Evolutionary conservation across 2,113 vertebrate species (phyloP).

Genomic region (Xenus cinereus): DNA sequence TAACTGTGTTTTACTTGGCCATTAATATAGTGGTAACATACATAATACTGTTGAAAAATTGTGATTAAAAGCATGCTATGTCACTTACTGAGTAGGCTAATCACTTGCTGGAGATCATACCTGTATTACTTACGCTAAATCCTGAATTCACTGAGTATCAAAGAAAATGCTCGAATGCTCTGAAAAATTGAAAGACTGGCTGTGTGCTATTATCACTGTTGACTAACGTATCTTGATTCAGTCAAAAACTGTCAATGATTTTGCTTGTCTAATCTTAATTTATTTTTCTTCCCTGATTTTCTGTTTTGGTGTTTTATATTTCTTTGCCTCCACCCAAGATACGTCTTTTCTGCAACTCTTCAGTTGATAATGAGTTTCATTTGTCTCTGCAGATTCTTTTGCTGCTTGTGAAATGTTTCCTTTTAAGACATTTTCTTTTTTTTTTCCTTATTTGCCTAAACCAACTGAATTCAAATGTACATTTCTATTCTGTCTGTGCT

Average conservation of each 20-base stretch:
- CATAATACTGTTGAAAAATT: not conserved
- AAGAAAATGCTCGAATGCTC: not conserved
- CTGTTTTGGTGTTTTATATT: not conserved
- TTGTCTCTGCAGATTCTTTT: not conserved
- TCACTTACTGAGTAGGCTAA: not conserved
- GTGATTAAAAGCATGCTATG: not conserved
- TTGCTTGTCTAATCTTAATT: not conserved
- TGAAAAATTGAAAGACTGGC: not conserved
- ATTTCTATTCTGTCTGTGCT: not conserved
- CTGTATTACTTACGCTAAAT: not conserved
- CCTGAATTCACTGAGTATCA: not conserved
- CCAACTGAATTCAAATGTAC: not conserved
- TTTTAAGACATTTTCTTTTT: not conserved
- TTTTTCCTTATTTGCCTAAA: not conserved
- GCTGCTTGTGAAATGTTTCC: not conserved
- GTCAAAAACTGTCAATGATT: not conserved
- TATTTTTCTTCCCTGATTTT: not conserved
- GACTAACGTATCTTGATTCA: not conserved
- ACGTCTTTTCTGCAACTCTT: not conserved
- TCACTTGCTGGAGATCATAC: not conserved
- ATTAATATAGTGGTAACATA: not conserved
- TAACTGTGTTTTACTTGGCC: conserved; percentile 72
- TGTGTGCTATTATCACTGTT: not conserved
- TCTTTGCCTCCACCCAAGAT: not conserved
- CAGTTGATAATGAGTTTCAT: not conserved